Evolutionary conservation across 2,888 invertebrate species (phyloP), one percentile per base, ranked within the genome.

Genomic region (Yponomeuta plumbellus): DNA sequence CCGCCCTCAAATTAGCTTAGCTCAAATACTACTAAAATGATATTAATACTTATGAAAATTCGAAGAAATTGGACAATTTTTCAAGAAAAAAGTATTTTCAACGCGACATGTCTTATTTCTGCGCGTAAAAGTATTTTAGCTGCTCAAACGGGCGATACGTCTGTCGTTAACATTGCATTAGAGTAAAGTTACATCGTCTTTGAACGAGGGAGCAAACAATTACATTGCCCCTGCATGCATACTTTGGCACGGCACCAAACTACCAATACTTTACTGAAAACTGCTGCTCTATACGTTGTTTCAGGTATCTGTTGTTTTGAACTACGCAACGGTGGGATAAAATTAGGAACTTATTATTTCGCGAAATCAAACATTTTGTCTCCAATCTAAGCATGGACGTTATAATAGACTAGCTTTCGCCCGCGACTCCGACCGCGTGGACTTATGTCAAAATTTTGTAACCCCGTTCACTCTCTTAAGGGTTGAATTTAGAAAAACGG

Each of bases 171-270:
- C 71, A 75, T 80, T 76, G 77, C 83, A 85, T 85, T 84, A 83
- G 80, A 78, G 40, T 22, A 20, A n/a, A 73, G 74, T 75, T 71
- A 71, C 70, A 71, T 73, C 26, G 65, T 61, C 65, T 67, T 64
- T 52, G 44, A 52, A 52, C 44, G 44, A 52, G 44, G 61, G 62
- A 61, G 67, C 69, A 84, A 86, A 86, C 85, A 85, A 86, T 87
- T 84, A 85, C 82, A 83, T 79, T 79, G 78, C 78, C 26, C 61
- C 40, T 63, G 63, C 76, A 75, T 73, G 76, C 82, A 80, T 79
- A 81, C 80, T 84, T 89, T 89, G 89, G 89, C 89, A 80, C 80
- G 11, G 40, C 69, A 86, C 88, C 88, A 88, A 67, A 57, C 66
- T 17, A n/a, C 13, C 44, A 63, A 66, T 20, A 44, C 34, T 56